Base-by-base conservation (phyloP, 2,888 invertebrate genomes). In the Rhaphigaster nebulosa region DNA sequence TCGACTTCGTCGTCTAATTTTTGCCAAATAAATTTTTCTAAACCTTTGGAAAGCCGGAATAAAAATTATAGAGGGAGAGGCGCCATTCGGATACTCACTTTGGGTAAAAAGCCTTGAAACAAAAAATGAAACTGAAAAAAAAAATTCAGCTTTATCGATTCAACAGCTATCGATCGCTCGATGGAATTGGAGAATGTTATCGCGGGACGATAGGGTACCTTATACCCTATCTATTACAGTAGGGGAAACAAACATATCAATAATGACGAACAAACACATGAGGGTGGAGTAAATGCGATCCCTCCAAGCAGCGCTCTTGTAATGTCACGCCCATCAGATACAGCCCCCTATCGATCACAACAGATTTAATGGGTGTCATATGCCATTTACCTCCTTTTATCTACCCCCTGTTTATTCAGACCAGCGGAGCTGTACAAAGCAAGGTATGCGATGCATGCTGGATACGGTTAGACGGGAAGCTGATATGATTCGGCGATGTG, bases 161-260 rank as follows among this genome's bases (percentile, higher is more conserved):
- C 65, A 23, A 26, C 8, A 56, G 26, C n/a, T n/a, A n/a, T n/a
- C 26, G 23, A 29, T 29, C 29, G 12, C 38, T 38, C 0, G 70
- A 76, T 8, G 18, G 38, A 8, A 76, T 34, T 4, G 20, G 0
- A 20, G 15, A 76, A 15, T 34, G 38, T 20, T 76, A 38, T 76
- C 70, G 34, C 34, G 18, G 70, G 6, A 76, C 38, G 1, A 18
- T 20, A 76, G 70, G 38, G 38, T 8, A 15, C 6, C 29, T 15
- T 29, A 65, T 18, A 4, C 65, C 23, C 65, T 76, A 76, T 76
- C 34, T 76, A 34, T 76, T 76, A 38, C 34, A 76, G 15, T 38
- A 20, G 70, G 20, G 70, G 70, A 76, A 76, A 76, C 70, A 76
- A 76, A 76, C 70, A 76, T 76, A 76, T 76, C 70, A 38, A 76